Evolutionary conservation across 2,888 invertebrate species (phyloP).

Genomic region (Tetrapedia diversipes): DNA sequence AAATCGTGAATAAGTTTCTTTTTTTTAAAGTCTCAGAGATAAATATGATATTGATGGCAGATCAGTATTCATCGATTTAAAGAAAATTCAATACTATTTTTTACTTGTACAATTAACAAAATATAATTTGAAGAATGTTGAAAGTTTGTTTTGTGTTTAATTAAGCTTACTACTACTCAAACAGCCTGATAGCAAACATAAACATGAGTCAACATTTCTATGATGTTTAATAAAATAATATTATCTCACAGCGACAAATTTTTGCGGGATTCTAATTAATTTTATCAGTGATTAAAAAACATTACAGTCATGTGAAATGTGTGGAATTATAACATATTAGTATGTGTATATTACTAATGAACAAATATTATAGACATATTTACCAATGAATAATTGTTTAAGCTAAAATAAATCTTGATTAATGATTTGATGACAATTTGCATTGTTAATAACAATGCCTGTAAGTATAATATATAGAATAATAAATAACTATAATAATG

Average conservation of each 20-base stretch:
- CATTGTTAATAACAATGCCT: constrained; percentile 74
- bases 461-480: constrained; percentile 67
- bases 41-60: constrained; percentile 6
- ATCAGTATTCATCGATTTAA: constrained; percentile 12
- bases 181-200: constrained; percentile 25
- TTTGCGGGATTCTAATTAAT: not conserved
- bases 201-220: constrained; percentile 19
- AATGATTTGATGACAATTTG: constrained; percentile 53
- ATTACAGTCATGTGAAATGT: constrained; percentile 9
- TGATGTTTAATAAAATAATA: constrained; percentile 5
- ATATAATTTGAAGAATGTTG: constrained; percentile 30
- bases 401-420: constrained; percentile 44
- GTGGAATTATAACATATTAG: constrained; percentile 18
- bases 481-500: not conserved
- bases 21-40: not conserved
- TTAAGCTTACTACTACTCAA: constrained; percentile 44
- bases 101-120: constrained; percentile 1
- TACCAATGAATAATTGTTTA: constrained; percentile 21
- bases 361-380: constrained; percentile 8
- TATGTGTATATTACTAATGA: not conserved
- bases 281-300: constrained; percentile 31
- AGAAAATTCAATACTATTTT: constrained; percentile 17
- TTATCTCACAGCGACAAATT: not conserved
- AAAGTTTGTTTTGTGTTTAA: constrained; percentile 47
- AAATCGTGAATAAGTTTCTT: constrained; percentile 13